These are phyloP conservation scores for Xylophagus ater DNA, from an alignment of 2,888 invertebrate species.

Conservation along the genomic window DNA sequence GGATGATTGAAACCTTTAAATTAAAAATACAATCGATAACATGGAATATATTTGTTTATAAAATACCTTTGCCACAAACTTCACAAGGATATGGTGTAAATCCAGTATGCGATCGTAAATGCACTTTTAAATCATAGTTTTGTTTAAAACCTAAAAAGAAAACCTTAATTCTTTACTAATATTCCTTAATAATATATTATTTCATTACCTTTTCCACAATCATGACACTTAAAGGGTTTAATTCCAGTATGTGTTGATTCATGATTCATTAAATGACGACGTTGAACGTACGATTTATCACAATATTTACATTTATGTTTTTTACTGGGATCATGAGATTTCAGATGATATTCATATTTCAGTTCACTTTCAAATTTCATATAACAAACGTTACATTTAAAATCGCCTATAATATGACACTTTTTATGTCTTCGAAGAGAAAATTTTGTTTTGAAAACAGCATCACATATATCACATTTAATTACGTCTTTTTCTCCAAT, in stretches of 20 bases:
- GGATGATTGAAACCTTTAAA: slow-evolving; percentile 14
- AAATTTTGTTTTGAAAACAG: slow-evolving; percentile 13
- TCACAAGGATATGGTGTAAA: slow-evolving; percentile 15
- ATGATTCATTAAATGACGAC: slow-evolving; percentile 16
- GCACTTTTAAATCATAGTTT: slow-evolving; percentile 16
- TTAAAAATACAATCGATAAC: not conserved
- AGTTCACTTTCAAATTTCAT: slow-evolving; percentile 10
- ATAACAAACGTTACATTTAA: slow-evolving; percentile 11
- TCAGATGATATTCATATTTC: slow-evolving; percentile 17
- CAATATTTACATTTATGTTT: slow-evolving; percentile 18
- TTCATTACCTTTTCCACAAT: slow-evolving; percentile 16
- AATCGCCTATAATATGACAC: slow-evolving; percentile 6
- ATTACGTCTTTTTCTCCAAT: slow-evolving; percentile 9
- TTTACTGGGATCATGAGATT: slow-evolving; percentile 16
- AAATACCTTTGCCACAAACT: slow-evolving; percentile 17
- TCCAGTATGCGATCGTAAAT: slow-evolving; percentile 15
- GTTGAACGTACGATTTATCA: slow-evolving; percentile 17
- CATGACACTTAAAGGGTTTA: slow-evolving; percentile 16
- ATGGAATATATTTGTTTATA: not conserved
- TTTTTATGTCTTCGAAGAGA: slow-evolving; percentile 14
- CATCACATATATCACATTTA: too few species aligned
- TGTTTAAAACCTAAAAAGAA: slow-evolving; percentile 14
- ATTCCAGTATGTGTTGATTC: slow-evolving; percentile 16
- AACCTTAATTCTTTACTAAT: not conserved
- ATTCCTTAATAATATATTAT: not conserved